phyloP scores from a whole-genome alignment of 2,888 invertebrate species.

The Drosophila macrospina region DNA sequence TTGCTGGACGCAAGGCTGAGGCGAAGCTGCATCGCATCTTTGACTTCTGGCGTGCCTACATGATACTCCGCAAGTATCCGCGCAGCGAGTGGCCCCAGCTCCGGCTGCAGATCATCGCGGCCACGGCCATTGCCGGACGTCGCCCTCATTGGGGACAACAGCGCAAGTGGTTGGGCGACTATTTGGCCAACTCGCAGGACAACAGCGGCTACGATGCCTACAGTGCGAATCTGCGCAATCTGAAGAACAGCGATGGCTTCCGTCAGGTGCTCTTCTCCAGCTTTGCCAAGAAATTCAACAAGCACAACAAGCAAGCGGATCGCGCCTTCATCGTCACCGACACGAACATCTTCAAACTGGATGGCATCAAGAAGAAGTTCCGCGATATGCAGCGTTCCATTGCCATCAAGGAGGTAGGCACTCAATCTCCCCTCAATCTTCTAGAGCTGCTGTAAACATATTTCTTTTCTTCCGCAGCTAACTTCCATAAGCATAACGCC shows the following conservation, averaged over 20 bases:
- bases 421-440: too few species aligned
- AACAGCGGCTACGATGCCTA: constrained; percentile 89
- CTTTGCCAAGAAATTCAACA: constrained; percentile 85
- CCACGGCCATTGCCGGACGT: constrained; percentile 89
- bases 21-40: constrained; percentile 88
- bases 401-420: constrained; percentile 88
- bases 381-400: constrained; percentile 95
- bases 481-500: constrained; percentile 94
- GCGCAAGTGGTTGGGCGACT: constrained; percentile 94
- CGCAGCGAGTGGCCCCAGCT: constrained; percentile 95
- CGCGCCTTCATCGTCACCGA: constrained; percentile 96
- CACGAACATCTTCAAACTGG: constrained; percentile 93
- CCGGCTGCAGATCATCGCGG: constrained; percentile 91
- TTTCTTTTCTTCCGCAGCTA: constrained; percentile 86
- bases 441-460: neutral
- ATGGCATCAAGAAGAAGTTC: constrained; percentile 90
- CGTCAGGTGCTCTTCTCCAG: constrained; percentile 86
- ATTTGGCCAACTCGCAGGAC: constrained; percentile 89
- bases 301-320: constrained; percentile 92
- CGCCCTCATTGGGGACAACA: constrained; percentile 90
- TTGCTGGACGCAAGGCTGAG: constrained; percentile 88
- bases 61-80: constrained; percentile 93
- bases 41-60: constrained; percentile 94
- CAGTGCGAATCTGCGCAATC: constrained; percentile 88
- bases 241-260: constrained; percentile 89